Percentiles rank a stretch among this genome's conserved stretches.
These are phyloP conservation scores for Amphibalanus amphitrite DNA, from an alignment of 1,140 invertebrate species.

Conservation along the genomic window DNA sequence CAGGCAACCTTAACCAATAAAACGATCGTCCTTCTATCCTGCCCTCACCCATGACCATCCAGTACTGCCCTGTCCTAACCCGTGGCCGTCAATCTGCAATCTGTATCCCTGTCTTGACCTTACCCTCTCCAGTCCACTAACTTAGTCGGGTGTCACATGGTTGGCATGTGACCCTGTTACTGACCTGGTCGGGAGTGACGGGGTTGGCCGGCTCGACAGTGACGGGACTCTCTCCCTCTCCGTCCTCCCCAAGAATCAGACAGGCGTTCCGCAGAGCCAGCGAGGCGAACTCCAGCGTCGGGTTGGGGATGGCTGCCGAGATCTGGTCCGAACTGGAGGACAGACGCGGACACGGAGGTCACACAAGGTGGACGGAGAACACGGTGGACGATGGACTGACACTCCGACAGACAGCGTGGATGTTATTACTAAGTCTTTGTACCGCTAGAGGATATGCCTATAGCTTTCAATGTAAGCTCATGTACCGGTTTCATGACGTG, in stretches of 20 bases:
- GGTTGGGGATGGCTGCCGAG: slow-evolving; percentile 48
- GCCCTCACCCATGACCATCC: too few relatives aligned
- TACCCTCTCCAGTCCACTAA: background rate
- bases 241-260: slow-evolving; percentile 30
- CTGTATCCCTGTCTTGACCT: background rate
- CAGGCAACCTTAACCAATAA: too few relatives aligned
- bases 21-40: too few relatives aligned
- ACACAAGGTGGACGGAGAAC: background rate
- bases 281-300: slow-evolving; percentile 75
- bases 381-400: too few relatives aligned
- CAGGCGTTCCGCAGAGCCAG: slow-evolving; percentile 73
- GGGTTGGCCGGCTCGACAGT: slow-evolving; percentile 13
- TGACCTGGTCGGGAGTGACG: slow-evolving; percentile 10
- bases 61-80: too few relatives aligned
- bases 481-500: too few relatives aligned
- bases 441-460: too few relatives aligned
- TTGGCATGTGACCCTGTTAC: slow-evolving; percentile 4
- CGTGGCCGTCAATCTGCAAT: too few relatives aligned
- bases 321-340: slow-evolving; percentile 6
- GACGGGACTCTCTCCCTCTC: background rate
- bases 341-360: too few relatives aligned
- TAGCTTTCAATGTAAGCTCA: too few relatives aligned
- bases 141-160: slow-evolving; percentile 8
- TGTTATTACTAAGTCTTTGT: too few relatives aligned
- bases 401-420: too few relatives aligned